Evolutionary conservation across 2,888 invertebrate species (phyloP).

Genomic region (Teleogryllus oceanicus): DNA sequence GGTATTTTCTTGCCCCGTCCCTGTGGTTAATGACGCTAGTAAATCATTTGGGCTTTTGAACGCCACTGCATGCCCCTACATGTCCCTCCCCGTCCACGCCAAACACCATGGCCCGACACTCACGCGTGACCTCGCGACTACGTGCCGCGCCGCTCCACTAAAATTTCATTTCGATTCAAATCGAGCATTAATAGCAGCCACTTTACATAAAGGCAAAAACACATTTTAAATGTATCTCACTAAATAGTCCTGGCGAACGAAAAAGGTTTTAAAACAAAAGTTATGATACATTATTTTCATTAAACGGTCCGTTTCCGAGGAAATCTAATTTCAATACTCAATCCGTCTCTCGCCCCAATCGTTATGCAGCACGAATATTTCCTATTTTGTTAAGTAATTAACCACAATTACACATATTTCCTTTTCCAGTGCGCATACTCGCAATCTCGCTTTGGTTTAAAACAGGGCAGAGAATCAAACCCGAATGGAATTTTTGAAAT

Average conservation of each 20-base stretch:
- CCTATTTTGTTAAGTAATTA: no score
- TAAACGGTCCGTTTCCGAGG: not conserved
- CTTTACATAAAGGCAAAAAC: constrained; percentile 5
- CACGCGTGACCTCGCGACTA: not conserved
- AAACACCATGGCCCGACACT: not conserved
- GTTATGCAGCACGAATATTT: no score
- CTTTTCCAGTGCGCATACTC: no score
- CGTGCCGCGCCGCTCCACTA: not conserved
- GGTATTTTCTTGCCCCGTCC: no score
- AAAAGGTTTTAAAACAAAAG: constrained; percentile 1
- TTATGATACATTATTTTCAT: constrained; percentile 18
- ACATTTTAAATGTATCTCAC: constrained; percentile 2
- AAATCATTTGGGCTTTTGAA: no score
- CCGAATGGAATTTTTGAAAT: no score
- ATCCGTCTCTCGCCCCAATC: not conserved
- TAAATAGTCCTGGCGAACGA: not conserved
- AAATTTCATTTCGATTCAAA: constrained; percentile 10
- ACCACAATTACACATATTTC: no score
- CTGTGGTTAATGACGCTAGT: no score
- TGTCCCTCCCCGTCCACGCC: no score
- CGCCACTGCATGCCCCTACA: no score
- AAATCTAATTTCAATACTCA: not conserved
- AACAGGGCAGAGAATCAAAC: no score
- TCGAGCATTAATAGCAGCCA: not conserved
- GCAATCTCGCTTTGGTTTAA: no score